Base-by-base conservation (phyloP, 2,888 invertebrate genomes). In the Sericinus montela region DNA sequence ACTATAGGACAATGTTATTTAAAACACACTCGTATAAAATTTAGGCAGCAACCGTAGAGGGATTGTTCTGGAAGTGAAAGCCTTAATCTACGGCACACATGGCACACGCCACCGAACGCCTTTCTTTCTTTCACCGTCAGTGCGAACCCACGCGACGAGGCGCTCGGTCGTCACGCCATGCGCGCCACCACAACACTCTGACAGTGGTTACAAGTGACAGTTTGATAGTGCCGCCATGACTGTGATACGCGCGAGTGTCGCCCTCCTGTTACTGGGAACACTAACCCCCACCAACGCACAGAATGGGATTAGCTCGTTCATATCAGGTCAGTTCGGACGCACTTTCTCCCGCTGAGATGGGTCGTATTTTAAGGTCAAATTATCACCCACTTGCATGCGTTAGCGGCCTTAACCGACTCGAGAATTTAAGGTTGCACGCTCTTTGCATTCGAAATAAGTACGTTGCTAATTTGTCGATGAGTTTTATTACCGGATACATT, bases 241-340 rank as follows among this genome's bases (percentile, higher is more conserved):
- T 68, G 76, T 70, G 73, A 56, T 62, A 36, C 54, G 57, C 48
- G 55, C 57, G 53, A 57, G 63, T 42, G 65, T 67, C 55, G 62
- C 68, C 53, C 48, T 75, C 36, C 54, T 78, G 28, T 59, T 79
- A 47, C 60, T 75, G 49, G 64, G 67, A 54, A 45, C 62, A 13
- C 52, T 67, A 39, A 64, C 72, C 37, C 65, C 63, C 16, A 54
- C 69, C 56, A 58, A 62, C 53, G 74, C 81, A 55, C 90, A 93
- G 83, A 94, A 94, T 73, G 95, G 95, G 63, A 95, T 95, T 54
- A 94, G 94, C 67, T 94, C 94, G 69, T 94, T 95, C 77, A 88
- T 96, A 48, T 94, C 95, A 81, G 95, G 95, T 95, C 89, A 86
- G 83, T 63, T 49, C 51, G 52, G 60, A 57, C 51, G 54, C 38